Percentiles rank a stretch among this genome's conserved stretches.
These are phyloP conservation scores for Hemaris fuciformis DNA, from an alignment of 2,888 invertebrate genomes.

Conservation along the genomic window DNA sequence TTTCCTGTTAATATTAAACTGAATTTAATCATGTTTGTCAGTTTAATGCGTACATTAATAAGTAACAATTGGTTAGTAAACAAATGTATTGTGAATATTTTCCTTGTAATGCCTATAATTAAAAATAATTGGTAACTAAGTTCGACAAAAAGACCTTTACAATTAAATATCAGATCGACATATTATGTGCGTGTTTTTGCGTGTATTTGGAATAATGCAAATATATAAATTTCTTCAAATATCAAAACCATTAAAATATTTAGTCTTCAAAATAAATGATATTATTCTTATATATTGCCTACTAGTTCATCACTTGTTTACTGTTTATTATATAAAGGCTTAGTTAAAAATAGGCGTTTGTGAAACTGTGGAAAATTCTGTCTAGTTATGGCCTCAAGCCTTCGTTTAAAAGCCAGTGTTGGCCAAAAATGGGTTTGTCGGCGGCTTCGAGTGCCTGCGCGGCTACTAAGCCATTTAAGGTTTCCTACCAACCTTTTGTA, in stretches of 20 bases:
- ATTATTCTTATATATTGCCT: too few relatives aligned
- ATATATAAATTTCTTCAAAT: too few relatives aligned
- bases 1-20: neutral
- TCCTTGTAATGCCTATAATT: neutral
- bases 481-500: slow-evolving; percentile 60
- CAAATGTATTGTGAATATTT: neutral
- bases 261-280: too few relatives aligned
- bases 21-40: neutral
- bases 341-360: slow-evolving; percentile 20
- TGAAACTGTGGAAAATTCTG: slow-evolving; percentile 37
- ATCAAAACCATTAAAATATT: too few relatives aligned
- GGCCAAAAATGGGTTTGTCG: slow-evolving; percentile 65
- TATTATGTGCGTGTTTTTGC: too few relatives aligned
- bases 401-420: slow-evolving; percentile 21
- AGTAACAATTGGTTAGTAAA: neutral
- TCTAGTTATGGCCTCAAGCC: slow-evolving; percentile 37
- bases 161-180: neutral
- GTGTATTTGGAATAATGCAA: too few relatives aligned
- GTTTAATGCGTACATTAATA: too few relatives aligned
- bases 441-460: slow-evolving; percentile 51
- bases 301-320: too few relatives aligned
- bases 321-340: too few relatives aligned
- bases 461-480: slow-evolving; percentile 68
- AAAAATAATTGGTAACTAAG: neutral
- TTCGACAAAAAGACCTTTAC: neutral